These are phyloP conservation scores for Pachypeltis micranthus DNA, from an alignment of 1,140 invertebrate genomes.

Conservation along the genomic window DNA sequence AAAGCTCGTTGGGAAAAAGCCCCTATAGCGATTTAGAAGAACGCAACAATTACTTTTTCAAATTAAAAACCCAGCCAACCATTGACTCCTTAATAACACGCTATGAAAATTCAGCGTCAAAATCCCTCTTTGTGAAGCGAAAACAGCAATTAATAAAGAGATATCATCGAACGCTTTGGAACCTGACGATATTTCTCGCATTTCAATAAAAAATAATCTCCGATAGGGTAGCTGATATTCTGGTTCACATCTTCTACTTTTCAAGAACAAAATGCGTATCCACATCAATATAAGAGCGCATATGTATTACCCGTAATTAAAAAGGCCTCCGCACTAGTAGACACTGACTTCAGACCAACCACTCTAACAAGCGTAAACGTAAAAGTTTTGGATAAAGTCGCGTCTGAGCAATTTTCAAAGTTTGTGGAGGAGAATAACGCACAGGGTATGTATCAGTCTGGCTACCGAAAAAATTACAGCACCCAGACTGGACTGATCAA, in stretches of 20 bases:
- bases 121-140: no score
- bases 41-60: neutral
- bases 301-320: neutral
- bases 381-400: neutral
- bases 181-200: neutral
- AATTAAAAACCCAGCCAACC: neutral
- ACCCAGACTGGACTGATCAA: no score
- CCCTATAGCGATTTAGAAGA: neutral
- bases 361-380: neutral
- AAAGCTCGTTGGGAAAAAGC: neutral
- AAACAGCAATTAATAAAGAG: neutral
- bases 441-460: no score
- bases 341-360: neutral
- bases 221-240: neutral
- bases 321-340: neutral
- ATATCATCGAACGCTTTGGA: neutral
- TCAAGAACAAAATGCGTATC: neutral
- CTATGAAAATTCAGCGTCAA: neutral
- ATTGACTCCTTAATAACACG: neutral
- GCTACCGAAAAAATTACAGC: no score
- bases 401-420: neutral
- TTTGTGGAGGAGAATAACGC: neutral
- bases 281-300: neutral
- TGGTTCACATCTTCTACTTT: neutral
- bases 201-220: neutral